phyloP scores from a whole-genome alignment of 2,113 vertebrate genomes.

The Psittacula cyanocephala region DNA sequence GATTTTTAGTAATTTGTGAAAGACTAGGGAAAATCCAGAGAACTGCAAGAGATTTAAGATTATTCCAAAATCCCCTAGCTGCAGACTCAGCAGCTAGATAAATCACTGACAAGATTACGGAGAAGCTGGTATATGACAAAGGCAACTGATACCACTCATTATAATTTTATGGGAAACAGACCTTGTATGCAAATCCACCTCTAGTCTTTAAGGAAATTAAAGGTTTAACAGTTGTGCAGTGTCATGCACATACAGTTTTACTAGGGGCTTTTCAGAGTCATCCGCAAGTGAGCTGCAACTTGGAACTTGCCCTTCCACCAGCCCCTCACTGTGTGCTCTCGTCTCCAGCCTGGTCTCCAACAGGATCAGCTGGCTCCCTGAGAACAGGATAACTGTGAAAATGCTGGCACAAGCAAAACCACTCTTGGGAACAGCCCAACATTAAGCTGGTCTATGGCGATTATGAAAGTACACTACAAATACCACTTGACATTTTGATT shows the following conservation, averaged over 20 bases:
- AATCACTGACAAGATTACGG: not conserved
- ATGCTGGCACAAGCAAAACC: not conserved
- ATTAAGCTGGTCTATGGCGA: accelerated
- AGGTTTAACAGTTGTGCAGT: not conserved
- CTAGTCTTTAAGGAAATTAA: not conserved
- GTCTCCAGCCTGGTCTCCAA: not conserved
- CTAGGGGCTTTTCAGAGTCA: not conserved
- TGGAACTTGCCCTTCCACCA: not conserved
- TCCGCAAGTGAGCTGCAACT: not conserved
- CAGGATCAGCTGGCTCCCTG: not conserved
- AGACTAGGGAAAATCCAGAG: not conserved
- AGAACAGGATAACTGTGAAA: not conserved
- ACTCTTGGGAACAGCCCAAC: not conserved
- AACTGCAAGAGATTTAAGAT: not conserved
- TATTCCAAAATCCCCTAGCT: not conserved
- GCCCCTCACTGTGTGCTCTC: not conserved
- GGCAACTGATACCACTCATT: not conserved
- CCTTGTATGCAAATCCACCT: not conserved
- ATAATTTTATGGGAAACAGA: not conserved
- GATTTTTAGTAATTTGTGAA: not conserved
- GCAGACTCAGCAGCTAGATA: not conserved
- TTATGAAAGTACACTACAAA: not conserved
- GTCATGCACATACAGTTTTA: not conserved
- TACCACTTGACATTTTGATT: not conserved
- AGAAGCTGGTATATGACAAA: not conserved